Conservation (phyloP, 1,140 invertebrate species). For the Pogonomyrmex californicus region DNA sequence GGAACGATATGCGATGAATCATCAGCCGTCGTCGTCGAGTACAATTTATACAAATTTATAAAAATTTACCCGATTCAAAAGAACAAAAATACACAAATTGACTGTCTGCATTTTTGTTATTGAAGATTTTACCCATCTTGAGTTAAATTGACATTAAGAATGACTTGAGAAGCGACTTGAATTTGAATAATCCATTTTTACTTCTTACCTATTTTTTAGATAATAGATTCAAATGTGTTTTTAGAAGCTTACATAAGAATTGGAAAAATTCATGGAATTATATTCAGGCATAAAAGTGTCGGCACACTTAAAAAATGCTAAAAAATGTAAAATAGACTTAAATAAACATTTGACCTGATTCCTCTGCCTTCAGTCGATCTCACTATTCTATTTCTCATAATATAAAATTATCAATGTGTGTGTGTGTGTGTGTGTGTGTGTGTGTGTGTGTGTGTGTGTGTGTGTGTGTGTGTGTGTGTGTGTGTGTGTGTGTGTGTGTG, state of each 20-base stretch:
- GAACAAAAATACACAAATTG: conserved; percentile 1
- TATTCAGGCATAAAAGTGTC: not conserved
- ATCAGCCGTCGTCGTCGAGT: conserved; percentile 13
- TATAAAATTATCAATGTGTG: not conserved
- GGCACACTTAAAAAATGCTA: not conserved
- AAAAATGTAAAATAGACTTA: conserved; percentile 4
- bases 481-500: no score
- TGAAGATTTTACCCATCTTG: not conserved
- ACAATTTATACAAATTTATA: no score
- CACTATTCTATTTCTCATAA: not conserved
- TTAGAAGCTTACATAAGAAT: not conserved
- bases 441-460: no score
- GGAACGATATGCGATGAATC: conserved; percentile 61
- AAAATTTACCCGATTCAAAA: not conserved
- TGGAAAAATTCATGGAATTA: not conserved
- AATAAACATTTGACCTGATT: not conserved
- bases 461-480: no score
- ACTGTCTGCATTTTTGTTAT: conserved; percentile 15
- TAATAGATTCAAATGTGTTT: not conserved
- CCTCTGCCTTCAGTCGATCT: not conserved
- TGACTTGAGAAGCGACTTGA: not conserved
- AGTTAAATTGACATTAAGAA: not conserved
- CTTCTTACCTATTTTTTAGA: not conserved
- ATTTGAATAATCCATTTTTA: not conserved
- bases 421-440: no score